These are phyloP conservation scores for Odocoileus hemionus DNA, from an alignment of 2,113 vertebrate genomes.

Conservation along the genomic window DNA sequence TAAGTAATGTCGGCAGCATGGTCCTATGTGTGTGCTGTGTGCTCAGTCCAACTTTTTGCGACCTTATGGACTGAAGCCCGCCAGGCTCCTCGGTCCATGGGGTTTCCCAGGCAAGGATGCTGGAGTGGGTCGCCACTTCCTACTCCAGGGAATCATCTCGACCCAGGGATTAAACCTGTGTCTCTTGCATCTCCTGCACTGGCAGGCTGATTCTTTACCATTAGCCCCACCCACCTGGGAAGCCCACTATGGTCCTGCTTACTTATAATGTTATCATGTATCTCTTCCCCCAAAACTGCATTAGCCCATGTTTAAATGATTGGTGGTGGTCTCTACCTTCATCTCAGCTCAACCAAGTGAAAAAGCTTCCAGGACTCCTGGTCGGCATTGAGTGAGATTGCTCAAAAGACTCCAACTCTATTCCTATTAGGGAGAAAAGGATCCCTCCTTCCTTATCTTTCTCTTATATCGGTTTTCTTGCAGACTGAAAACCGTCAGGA, in stretches of 20 bases:
- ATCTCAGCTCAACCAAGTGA: not conserved
- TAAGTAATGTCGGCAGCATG: not conserved
- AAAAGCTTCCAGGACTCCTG: not conserved
- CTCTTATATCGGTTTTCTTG: not conserved
- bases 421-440: not conserved
- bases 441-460: not conserved
- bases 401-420: not conserved
- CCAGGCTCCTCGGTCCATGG: not conserved
- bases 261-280: not conserved
- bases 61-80: fast-evolving
- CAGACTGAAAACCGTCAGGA: not conserved
- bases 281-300: not conserved
- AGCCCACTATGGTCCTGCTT: not conserved
- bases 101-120: not conserved
- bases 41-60: not conserved
- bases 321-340: not conserved
- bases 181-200: too few species aligned
- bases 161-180: too few species aligned
- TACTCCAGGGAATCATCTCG: too few species aligned
- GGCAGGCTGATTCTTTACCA: too few species aligned
- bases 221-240: not conserved
- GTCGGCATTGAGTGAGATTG: not conserved
- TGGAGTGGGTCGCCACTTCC: too few species aligned
- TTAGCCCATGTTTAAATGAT: not conserved
- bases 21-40: not conserved